Evolutionary conservation across 2,888 invertebrate species (phyloP).

Genomic region (Drosophila cognata): DNA sequence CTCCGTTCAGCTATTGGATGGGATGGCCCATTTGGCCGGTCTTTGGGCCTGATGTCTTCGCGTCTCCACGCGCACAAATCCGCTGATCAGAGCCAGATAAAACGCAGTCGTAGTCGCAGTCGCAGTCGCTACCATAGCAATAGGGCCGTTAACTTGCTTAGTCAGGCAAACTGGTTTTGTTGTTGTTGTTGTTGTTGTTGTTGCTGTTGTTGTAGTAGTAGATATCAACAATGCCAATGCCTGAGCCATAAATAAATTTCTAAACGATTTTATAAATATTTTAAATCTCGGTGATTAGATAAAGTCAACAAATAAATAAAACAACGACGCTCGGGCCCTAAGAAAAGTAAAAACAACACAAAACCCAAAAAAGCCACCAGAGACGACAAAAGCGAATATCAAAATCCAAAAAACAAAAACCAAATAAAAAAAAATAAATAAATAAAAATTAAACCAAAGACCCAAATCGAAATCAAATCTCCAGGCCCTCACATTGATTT

Average conservation of each 20-base stretch:
- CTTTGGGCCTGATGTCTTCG: constrained; percentile 10
- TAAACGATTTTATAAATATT: constrained; percentile 81
- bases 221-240: constrained; percentile 79
- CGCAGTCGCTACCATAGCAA: constrained; percentile 21
- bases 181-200: neutral
- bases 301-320: constrained; percentile 81
- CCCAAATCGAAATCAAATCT: constrained; percentile 47
- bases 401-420: constrained; percentile 16
- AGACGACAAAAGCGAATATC: constrained; percentile 22
- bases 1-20: constrained; percentile 17
- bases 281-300: constrained; percentile 81
- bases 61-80: constrained; percentile 66
- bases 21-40: constrained; percentile 11
- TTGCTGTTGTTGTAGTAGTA: constrained; percentile 29
- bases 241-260: constrained; percentile 78
- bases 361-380: constrained; percentile 23
- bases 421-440: constrained; percentile 16
- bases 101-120: constrained; percentile 48
- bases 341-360: constrained; percentile 24
- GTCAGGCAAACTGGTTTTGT: constrained; percentile 57
- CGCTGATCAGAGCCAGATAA: constrained; percentile 70
- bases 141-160: constrained; percentile 43
- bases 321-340: constrained; percentile 61
- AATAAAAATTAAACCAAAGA: constrained; percentile 18
- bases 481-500: constrained; percentile 47